These are phyloP conservation scores for Drosophila mayaguana DNA, from an alignment of 2,888 invertebrate species.

Conservation along the genomic window DNA sequence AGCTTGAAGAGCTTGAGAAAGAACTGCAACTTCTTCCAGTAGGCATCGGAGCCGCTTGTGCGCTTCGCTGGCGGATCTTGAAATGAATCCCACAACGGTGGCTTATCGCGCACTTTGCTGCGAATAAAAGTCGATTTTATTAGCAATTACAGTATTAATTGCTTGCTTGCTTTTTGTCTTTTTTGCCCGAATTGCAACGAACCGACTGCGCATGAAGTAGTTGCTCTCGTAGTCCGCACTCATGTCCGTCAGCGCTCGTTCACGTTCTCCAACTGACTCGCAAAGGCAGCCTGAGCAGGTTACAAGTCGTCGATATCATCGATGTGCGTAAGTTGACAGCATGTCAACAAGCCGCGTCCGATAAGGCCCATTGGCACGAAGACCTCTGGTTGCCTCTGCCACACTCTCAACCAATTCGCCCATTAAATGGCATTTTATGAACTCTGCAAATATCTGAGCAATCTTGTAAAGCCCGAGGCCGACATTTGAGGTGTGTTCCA, in stretches of 20 bases:
- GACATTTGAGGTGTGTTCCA: conserved; percentile 21
- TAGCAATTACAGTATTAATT: background rate
- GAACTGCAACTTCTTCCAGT: conserved; percentile 87
- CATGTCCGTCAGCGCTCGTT: conserved; percentile 53
- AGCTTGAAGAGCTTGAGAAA: conserved; percentile 89
- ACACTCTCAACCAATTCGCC: conserved; percentile 1
- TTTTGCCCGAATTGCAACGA: conserved; percentile 16
- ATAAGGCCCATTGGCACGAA: conserved; percentile 34
- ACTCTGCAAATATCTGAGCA: conserved; percentile 11
- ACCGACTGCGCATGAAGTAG: conserved; percentile 62
- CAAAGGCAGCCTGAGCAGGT: conserved; percentile 40
- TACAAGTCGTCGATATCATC: conserved; percentile 44
- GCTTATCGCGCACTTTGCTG: conserved; percentile 72
- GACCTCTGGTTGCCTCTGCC: conserved; percentile 16
- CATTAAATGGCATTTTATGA: conserved; percentile 18
- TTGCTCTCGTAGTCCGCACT: conserved; percentile 72
- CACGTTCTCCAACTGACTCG: conserved; percentile 56
- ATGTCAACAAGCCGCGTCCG: conserved; percentile 59
- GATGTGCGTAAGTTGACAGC: conserved; percentile 67
- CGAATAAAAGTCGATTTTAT: conserved; percentile 7
- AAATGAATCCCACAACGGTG: conserved; percentile 92
- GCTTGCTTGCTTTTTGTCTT: background rate
- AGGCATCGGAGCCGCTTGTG: conserved; percentile 89
- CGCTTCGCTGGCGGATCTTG: conserved; percentile 89
- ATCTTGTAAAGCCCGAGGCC: conserved; percentile 6